These are phyloP conservation scores for Drosophila peninsularis DNA, from an alignment of 2,888 invertebrate species.

Conservation along the genomic window DNA sequence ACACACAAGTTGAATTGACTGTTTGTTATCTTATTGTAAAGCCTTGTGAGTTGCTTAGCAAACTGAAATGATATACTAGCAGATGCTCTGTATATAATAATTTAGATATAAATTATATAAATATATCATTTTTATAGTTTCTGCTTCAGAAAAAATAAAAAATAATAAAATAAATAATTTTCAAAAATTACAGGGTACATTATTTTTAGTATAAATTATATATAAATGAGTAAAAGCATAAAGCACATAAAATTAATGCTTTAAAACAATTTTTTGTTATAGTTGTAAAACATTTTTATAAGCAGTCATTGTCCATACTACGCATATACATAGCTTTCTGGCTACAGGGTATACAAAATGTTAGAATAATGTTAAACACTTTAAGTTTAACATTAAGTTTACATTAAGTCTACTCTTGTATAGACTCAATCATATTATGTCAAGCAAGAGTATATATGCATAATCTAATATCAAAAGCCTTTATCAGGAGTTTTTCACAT, in stretches of 20 bases:
- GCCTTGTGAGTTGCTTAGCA: neutral
- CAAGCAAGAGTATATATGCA: neutral
- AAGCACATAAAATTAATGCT: too few relatives aligned
- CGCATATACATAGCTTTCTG: neutral
- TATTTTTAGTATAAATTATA: too few relatives aligned
- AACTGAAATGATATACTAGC: neutral
- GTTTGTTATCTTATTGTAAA: conserved; percentile 14
- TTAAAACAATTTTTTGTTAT: neutral
- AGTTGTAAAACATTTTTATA: neutral
- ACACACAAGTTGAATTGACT: conserved; percentile 17
- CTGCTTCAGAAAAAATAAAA: too few relatives aligned
- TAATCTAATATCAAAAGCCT: neutral
- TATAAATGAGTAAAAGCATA: neutral
- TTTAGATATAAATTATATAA: too few relatives aligned
- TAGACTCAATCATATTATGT: neutral
- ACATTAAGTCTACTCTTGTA: neutral
- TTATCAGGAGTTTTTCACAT: too few relatives aligned
- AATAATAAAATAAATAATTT: too few relatives aligned
- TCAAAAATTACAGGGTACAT: too few relatives aligned
- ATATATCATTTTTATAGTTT: too few relatives aligned
- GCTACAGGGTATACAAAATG: neutral
- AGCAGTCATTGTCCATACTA: neutral
- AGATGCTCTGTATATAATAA: neutral
- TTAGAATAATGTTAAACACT: neutral
- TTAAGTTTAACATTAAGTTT: neutral